phyloP scores from a whole-genome alignment of 2,797 vertebrate genomes.

The Siniperca obscura region DNA sequence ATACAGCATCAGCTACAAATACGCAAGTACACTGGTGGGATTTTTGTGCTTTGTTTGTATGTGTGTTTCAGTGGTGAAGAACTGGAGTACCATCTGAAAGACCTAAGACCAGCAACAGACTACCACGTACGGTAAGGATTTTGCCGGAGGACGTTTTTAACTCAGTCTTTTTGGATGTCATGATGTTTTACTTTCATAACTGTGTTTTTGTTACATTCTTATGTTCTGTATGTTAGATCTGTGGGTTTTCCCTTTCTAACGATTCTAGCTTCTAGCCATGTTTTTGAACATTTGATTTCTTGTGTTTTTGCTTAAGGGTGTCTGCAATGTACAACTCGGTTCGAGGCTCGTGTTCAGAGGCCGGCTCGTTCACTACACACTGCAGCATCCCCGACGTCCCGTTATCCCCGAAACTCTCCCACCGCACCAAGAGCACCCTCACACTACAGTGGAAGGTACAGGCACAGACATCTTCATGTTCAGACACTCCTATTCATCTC shows the following conservation, averaged over 20 bases:
- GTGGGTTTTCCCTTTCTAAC: background rate
- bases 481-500: background rate
- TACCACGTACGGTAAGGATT: slow-evolving; percentile 94
- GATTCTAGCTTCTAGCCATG: background rate
- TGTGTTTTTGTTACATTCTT: background rate
- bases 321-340: slow-evolving; percentile 91
- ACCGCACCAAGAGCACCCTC: slow-evolving; percentile 94
- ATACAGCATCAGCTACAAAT: background rate
- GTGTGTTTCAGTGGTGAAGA: slow-evolving; percentile 91
- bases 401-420: slow-evolving; percentile 90
- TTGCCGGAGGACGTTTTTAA: rapidly evolving
- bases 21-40: background rate
- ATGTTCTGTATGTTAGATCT: background rate
- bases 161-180: background rate
- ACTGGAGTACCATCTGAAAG: slow-evolving; percentile 95
- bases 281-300: background rate
- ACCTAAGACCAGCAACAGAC: slow-evolving; percentile 95
- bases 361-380: slow-evolving; percentile 93
- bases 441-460: slow-evolving; percentile 97
- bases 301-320: slow-evolving; percentile 83
- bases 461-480: slow-evolving; percentile 4
- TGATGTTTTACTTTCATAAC: background rate
- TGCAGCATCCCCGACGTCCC: slow-evolving; percentile 93
- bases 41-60: slow-evolving; percentile 1
- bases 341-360: slow-evolving; percentile 93